Evolutionary conservation across 2,888 invertebrate genomes (phyloP), one percentile per base, ranked within the genome.

Genomic region (Apocheima hispidaria): DNA sequence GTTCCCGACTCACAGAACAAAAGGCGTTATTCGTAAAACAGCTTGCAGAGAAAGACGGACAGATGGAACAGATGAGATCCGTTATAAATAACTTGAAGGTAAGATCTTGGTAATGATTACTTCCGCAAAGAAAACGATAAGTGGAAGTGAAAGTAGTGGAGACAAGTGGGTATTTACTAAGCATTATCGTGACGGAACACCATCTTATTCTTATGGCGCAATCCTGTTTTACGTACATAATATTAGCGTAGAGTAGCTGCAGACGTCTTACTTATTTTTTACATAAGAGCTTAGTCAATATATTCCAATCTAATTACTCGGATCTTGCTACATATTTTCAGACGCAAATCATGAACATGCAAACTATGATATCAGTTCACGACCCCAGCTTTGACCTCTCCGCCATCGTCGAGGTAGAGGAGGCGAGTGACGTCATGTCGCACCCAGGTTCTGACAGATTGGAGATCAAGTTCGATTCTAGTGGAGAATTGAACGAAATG

Each of bases 371-470:
- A 53, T 84, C 93, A 0, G 81, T 86, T 14, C 86, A 87, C 59
- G 93, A 93, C 50, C 93, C 93, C 0, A 90, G 90, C 65, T 92
- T 92, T 59, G 93, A 93, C 69, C 74, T 93, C 2, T 90, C 93
- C 0, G 92, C 92, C 2, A 93, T 93, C 41, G 87, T 92, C 0
- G 93, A 93, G 65, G 87, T 91, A 1, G 91, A 92, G 7, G 93
- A 93, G 71, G 73, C 75, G 1, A 88, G 86, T 57, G 92, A 92
- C 36, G 79, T 64, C 0, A 41, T 81, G 7, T 88, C 88, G 4
- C 88, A 87, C 18, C 84, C 80, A 10, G 87, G 81, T 4, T 88
- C 87, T 0, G 92, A 92, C 6, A 79, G 84, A 67, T 69, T 93
- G 16, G 91, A 92, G 63, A 71, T 92, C 1, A 92, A 87, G 55